Evolutionary conservation across 2,113 vertebrate species (phyloP).

Genomic region (Platycercus adscitus): DNA sequence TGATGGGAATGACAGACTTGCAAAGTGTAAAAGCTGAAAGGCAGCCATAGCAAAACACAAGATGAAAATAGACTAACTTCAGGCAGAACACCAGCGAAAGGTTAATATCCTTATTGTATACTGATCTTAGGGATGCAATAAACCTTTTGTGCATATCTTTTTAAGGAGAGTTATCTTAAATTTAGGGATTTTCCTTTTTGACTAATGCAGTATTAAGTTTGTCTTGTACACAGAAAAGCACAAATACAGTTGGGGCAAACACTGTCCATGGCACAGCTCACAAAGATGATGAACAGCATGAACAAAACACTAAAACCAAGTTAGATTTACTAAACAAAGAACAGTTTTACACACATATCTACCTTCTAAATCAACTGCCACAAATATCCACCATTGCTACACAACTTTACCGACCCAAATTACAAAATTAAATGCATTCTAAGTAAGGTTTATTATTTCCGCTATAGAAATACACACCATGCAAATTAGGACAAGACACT

Average conservation of each 20-base stretch:
- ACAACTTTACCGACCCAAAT: not conserved
- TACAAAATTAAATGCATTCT: not conserved
- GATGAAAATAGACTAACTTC: not conserved
- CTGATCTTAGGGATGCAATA: not conserved
- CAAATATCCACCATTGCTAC: not conserved
- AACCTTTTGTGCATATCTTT: not conserved
- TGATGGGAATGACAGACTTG: not conserved
- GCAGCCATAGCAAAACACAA: not conserved
- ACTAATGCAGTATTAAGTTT: conserved; percentile 2
- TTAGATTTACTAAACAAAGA: not conserved
- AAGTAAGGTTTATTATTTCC: not conserved
- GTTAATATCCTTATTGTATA: not conserved
- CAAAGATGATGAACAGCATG: not conserved
- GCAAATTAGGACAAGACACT: not conserved
- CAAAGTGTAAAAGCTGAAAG: not conserved
- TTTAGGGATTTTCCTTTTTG: not conserved
- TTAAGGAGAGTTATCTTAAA: not conserved
- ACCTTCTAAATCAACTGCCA: not conserved
- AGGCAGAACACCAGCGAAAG: not conserved
- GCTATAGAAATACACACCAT: not conserved
- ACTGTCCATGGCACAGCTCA: not conserved
- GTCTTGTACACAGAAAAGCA: not conserved
- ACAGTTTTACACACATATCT: not conserved
- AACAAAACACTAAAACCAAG: not conserved
- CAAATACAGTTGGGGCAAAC: not conserved